These are phyloP conservation scores for Heliconius charithonia DNA, from an alignment of 2,888 invertebrate species.

Conservation along the genomic window DNA sequence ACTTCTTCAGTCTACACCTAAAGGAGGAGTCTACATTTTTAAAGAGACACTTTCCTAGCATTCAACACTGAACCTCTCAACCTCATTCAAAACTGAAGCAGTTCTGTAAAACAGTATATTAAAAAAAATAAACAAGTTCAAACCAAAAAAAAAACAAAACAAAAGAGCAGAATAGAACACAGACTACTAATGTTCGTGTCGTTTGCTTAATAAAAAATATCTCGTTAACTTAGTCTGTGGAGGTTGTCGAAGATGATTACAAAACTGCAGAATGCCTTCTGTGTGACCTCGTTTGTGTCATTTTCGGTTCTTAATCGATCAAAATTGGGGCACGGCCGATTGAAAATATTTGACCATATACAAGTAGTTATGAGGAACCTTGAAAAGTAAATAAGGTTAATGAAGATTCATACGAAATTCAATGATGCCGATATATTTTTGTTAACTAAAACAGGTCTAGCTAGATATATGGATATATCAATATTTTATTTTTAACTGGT, in stretches of 20 bases:
- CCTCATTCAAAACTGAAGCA: too few species aligned
- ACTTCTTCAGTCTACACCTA: too few species aligned
- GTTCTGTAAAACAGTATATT: too few species aligned
- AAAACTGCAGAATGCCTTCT: constrained; percentile 9
- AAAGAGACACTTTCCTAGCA: too few species aligned
- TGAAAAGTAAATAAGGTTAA: constrained; percentile 38
- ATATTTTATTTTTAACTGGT: background rate
- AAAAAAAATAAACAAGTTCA: too few species aligned
- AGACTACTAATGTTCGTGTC: too few species aligned
- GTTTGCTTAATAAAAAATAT: background rate
- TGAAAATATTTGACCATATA: constrained; percentile 37
- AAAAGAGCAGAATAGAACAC: too few species aligned
- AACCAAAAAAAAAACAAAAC: too few species aligned
- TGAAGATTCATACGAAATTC: constrained; percentile 38
- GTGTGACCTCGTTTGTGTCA: constrained; percentile 14
- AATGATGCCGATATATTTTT: constrained; percentile 24
- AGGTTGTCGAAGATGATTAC: constrained; percentile 6
- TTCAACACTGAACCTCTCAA: too few species aligned
- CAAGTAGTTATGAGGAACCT: constrained; percentile 28
- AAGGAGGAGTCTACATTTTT: too few species aligned
- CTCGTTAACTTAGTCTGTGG: constrained; percentile 7
- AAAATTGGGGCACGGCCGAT: constrained; percentile 43
- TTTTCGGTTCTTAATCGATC: constrained; percentile 36
- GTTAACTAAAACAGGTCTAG: constrained; percentile 11
- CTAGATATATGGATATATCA: background rate